Conservation (phyloP, 2,113 vertebrate genomes). For the Alces alces region DNA sequence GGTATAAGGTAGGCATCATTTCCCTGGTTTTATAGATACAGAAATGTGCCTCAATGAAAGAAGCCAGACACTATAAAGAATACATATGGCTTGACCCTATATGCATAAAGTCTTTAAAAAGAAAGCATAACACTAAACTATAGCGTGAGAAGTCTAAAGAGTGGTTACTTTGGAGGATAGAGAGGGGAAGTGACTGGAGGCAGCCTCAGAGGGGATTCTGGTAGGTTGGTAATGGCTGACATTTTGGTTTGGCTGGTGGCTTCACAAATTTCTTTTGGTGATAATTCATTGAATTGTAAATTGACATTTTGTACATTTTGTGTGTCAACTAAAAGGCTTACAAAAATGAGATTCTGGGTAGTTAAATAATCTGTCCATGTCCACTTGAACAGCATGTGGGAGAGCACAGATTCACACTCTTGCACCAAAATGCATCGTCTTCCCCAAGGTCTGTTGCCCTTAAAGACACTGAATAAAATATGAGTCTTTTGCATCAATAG, state of each 20-base stretch:
- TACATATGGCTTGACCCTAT: not conserved
- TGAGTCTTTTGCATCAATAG: not conserved
- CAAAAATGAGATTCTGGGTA: not conserved
- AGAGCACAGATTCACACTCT: not conserved
- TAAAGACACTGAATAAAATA: not conserved
- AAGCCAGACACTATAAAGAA: not conserved
- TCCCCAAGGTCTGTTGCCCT: not conserved
- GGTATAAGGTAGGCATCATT: not conserved
- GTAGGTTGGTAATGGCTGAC: not conserved
- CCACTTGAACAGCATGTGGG: not conserved
- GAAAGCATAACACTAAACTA: not conserved
- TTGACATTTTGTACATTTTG: not conserved
- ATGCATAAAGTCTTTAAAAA: not conserved
- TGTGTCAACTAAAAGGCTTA: not conserved
- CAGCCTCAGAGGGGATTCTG: not conserved
- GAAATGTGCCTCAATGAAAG: not conserved
- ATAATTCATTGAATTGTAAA: not conserved
- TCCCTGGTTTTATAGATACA: not conserved
- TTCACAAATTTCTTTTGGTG: not conserved
- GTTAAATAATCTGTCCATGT: not conserved
- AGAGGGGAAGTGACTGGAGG: not conserved
- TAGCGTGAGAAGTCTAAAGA: not conserved
- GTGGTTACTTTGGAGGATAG: not conserved
- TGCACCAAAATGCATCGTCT: not conserved
- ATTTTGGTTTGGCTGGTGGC: not conserved